A percentile compares a stretch with the other conserved stretches of the same genome.
Evolutionary conservation across 2,888 invertebrate species (phyloP).

Genomic region (Nemurella pictetii): DNA sequence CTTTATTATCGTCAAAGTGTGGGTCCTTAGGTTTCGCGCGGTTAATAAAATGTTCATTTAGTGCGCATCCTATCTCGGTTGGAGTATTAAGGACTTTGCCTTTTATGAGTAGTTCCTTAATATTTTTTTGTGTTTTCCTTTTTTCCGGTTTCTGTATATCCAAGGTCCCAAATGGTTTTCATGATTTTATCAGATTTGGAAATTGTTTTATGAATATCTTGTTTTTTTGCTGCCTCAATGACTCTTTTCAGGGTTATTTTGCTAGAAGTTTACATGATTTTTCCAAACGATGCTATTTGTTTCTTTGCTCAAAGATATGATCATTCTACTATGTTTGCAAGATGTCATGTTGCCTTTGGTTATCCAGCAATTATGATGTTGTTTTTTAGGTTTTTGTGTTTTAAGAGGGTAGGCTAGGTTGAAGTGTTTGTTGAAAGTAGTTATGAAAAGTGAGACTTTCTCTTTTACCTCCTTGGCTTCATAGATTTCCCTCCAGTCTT

Average conservation of each 20-base stretch:
- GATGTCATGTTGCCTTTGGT: not conserved
- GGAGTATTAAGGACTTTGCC: not conserved
- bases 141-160: not conserved
- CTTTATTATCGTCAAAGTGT: not conserved
- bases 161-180: not conserved
- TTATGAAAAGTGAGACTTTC: not conserved
- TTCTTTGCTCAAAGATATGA: not conserved
- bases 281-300: not conserved
- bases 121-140: not conserved
- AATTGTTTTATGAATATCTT: not conserved
- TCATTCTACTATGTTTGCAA: not conserved
- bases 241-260: not conserved
- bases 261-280: not conserved
- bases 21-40: not conserved
- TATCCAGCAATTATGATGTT: not conserved
- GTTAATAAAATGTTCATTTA: not conserved
- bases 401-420: not conserved
- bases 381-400: not conserved
- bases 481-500: not conserved
- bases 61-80: not conserved
- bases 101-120: not conserved
- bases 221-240: not conserved
- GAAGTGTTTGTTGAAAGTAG: not conserved
- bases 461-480: not conserved
- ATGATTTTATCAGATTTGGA: not conserved